phyloP scores from a whole-genome alignment of 2,888 invertebrate genomes.

The Baccha elongata region DNA sequence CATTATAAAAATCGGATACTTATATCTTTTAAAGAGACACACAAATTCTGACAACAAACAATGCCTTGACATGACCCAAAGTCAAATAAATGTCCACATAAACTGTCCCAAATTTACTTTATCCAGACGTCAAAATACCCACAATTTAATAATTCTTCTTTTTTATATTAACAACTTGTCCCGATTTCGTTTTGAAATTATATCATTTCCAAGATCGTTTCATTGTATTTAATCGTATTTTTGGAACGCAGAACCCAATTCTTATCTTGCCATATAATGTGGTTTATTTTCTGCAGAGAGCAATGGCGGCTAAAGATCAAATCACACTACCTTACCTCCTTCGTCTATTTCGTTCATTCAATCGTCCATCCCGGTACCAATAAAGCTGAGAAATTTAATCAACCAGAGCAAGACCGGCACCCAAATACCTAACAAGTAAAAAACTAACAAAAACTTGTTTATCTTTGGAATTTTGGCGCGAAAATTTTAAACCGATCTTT shows the following conservation, averaged over 20 bases:
- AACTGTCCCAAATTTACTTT: slow-evolving; percentile 33
- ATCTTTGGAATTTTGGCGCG: slow-evolving; percentile 27
- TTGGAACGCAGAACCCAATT: slow-evolving; percentile 27
- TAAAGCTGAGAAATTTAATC: slow-evolving; percentile 27
- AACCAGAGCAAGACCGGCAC: slow-evolving; percentile 14
- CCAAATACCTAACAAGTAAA: slow-evolving; percentile 7
- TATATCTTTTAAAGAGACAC: not conserved
- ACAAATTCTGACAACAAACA: not conserved
- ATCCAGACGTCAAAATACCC: slow-evolving; percentile 25
- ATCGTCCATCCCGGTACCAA: slow-evolving; percentile 1
- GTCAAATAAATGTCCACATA: slow-evolving; percentile 36
- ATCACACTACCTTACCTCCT: slow-evolving; percentile 23
- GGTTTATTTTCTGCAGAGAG: slow-evolving; percentile 5
- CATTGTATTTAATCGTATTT: slow-evolving; percentile 13
- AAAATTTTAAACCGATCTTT: slow-evolving; percentile 19
- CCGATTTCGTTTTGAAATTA: not conserved
- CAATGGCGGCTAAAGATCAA: slow-evolving; percentile 27
- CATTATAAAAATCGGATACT: not conserved
- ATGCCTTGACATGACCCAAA: slow-evolving; percentile 13
- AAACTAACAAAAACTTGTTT: slow-evolving; percentile 13
- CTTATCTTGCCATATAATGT: slow-evolving; percentile 15
- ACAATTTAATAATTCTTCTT: not conserved
- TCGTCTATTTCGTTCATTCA: slow-evolving; percentile 4
- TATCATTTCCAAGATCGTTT: slow-evolving; percentile 10
- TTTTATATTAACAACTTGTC: too few relatives aligned